Conservation (phyloP, 2,888 invertebrate species). For the Cartodere bifasciata region DNA sequence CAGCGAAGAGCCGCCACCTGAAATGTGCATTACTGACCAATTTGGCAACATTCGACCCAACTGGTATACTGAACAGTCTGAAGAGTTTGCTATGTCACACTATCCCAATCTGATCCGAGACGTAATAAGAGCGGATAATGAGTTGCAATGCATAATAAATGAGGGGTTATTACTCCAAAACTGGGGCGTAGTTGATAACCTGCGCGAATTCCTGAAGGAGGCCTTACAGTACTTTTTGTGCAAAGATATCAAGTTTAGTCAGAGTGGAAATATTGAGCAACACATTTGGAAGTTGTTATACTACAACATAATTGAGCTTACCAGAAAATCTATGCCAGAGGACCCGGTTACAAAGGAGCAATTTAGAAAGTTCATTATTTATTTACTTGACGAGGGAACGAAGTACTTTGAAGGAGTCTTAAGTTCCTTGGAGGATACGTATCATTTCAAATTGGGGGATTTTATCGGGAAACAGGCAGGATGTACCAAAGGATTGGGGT, state of each 20-base stretch:
- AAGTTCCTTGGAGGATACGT: conserved; percentile 57
- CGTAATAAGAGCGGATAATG: conserved; percentile 54
- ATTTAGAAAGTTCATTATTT: conserved; percentile 50
- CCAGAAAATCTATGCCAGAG: conserved; percentile 55
- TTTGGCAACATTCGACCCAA: conserved; percentile 38
- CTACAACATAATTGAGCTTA: conserved; percentile 74
- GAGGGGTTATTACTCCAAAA: conserved; percentile 46
- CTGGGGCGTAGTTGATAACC: conserved; percentile 52
- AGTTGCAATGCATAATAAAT: conserved; percentile 50
- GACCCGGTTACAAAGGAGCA: conserved; percentile 49
- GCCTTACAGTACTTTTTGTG: conserved; percentile 54
- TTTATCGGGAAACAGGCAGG: too few relatives aligned
- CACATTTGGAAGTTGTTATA: conserved; percentile 86
- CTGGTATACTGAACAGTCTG: conserved; percentile 47
- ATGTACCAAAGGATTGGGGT: conserved; percentile 52
- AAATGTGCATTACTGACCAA: conserved; percentile 35
- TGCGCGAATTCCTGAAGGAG: conserved; percentile 52
- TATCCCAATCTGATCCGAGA: conserved; percentile 50
- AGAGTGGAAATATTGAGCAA: conserved; percentile 76
- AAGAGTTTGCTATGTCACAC: conserved; percentile 47
- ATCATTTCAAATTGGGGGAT: conserved; percentile 57
- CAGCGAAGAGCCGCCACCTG: conserved; percentile 22
- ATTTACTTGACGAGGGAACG: conserved; percentile 68
- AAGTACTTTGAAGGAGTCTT: conserved; percentile 66
- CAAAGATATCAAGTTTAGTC: conserved; percentile 75